Conservation (phyloP, 1,140 invertebrate genomes). For the Tachypleus tridentatus region DNA sequence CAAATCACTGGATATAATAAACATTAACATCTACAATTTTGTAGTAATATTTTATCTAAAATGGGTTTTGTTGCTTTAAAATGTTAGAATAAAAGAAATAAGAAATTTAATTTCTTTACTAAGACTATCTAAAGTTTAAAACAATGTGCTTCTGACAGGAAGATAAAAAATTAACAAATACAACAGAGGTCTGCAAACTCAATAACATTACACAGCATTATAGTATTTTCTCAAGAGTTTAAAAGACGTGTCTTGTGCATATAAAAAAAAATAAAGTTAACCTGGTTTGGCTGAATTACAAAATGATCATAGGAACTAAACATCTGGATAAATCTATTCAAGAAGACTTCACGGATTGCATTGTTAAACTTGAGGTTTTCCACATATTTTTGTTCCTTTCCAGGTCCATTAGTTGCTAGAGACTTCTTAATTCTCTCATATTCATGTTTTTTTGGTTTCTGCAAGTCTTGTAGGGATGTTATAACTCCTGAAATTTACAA, state of each 20-base stretch:
- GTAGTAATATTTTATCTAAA: too few species aligned
- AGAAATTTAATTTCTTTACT: too few species aligned
- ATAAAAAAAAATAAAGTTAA: conserved; percentile 2
- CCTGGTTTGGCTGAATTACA: conserved; percentile 63
- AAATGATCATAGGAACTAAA: conserved; percentile 94
- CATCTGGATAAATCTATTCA: conserved; percentile 91
- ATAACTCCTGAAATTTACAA: conserved; percentile 28
- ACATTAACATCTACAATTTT: too few species aligned
- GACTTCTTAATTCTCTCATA: conserved; percentile 19
- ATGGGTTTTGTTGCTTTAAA: too few species aligned
- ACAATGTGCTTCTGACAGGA: too few species aligned
- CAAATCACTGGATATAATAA: too few species aligned
- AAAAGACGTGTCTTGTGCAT: too few species aligned
- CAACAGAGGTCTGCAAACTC: conserved; percentile 8
- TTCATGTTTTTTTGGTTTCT: conserved; percentile 19
- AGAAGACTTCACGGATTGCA: conserved; percentile 82
- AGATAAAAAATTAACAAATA: too few species aligned
- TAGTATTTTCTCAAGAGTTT: too few species aligned
- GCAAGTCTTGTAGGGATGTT: conserved; percentile 31
- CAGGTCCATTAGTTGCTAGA: conserved; percentile 19
- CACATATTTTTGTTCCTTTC: conserved; percentile 50
- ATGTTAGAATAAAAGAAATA: too few species aligned
- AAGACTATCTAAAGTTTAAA: too few species aligned
- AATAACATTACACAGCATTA: background rate
- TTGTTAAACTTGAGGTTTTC: conserved; percentile 85